A percentile compares a stretch with the other conserved stretches of the same genome.
phyloP scores from a whole-genome alignment of 2,888 invertebrate genomes.

The Acronicta leporina region DNA sequence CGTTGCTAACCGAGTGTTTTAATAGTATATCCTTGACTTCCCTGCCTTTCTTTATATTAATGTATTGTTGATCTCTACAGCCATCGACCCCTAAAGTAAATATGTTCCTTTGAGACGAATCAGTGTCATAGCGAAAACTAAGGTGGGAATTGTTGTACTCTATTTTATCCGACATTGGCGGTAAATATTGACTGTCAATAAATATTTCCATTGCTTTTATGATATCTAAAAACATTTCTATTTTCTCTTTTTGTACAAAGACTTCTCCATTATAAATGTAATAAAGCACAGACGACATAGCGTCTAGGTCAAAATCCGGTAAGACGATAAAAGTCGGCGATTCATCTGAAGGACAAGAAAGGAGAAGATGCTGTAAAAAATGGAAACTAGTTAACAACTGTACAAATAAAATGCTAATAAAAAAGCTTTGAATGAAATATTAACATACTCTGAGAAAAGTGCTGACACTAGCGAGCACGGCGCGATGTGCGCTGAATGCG shows the following conservation, averaged over 20 bases:
- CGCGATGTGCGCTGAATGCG: conserved; percentile 90
- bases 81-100: conserved; percentile 61
- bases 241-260: conserved; percentile 86
- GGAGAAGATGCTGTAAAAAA: conserved; percentile 72
- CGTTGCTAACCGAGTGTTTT: conserved; percentile 60
- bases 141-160: conserved; percentile 44
- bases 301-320: conserved; percentile 90
- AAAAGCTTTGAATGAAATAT: conserved; percentile 7
- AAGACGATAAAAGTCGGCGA: conserved; percentile 91
- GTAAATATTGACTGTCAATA: conserved; percentile 72
- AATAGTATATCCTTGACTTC: conserved; percentile 55
- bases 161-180: conserved; percentile 51
- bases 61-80: conserved; percentile 56
- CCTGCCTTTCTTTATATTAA: conserved; percentile 69
- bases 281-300: conserved; percentile 90
- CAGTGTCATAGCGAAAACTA: conserved; percentile 42
- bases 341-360: conserved; percentile 75
- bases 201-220: conserved; percentile 83
- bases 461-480: conserved; percentile 92
- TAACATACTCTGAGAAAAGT: conserved; percentile 90
- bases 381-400: conserved; percentile 24
- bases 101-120: conserved; percentile 51
- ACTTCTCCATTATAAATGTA: conserved; percentile 92
- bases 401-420: conserved; percentile 6
- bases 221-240: conserved; percentile 89